These are phyloP conservation scores for Ganaspis brasiliensis DNA, from an alignment of 2,888 invertebrate genomes.

Conservation along the genomic window DNA sequence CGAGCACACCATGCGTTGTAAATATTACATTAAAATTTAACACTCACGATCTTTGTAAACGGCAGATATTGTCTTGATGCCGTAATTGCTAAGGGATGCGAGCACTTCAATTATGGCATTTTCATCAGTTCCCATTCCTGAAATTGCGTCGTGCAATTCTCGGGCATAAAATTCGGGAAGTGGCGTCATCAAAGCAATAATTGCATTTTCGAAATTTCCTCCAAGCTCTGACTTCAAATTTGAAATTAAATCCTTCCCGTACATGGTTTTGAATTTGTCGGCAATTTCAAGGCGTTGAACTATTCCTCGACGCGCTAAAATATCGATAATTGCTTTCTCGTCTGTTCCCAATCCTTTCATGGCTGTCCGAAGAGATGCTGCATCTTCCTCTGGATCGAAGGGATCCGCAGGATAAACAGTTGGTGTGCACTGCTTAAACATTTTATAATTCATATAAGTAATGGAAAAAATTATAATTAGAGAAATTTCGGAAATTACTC, in stretches of 20 bases:
- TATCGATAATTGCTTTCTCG: conserved; percentile 92
- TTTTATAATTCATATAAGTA: neutral
- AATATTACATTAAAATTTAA: conserved; percentile 5
- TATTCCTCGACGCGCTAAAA: conserved; percentile 91
- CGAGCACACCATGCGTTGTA: neutral
- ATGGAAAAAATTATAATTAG: neutral
- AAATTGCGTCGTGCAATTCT: conserved; percentile 91
- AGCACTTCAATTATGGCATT: conserved; percentile 93
- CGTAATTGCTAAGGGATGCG: conserved; percentile 92
- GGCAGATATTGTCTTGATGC: conserved; percentile 89
- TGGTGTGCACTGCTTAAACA: conserved; percentile 84
- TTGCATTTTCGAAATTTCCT: conserved; percentile 92
- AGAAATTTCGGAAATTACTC: too few species aligned
- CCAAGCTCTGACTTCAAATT: conserved; percentile 94
- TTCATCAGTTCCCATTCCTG: conserved; percentile 84
- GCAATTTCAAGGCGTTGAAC: conserved; percentile 92
- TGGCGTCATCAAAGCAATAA: conserved; percentile 93
- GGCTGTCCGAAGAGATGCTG: conserved; percentile 90
- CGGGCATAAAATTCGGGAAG: conserved; percentile 92
- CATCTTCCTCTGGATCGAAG: conserved; percentile 91
- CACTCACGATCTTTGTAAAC: conserved; percentile 89
- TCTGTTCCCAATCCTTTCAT: conserved; percentile 97
- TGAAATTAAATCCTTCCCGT: conserved; percentile 92
- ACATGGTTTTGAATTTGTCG: conserved; percentile 91
- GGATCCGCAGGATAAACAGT: conserved; percentile 89